phyloP scores from a whole-genome alignment of 2,888 invertebrate genomes.

The Chrysotoxum bicinctum region DNA sequence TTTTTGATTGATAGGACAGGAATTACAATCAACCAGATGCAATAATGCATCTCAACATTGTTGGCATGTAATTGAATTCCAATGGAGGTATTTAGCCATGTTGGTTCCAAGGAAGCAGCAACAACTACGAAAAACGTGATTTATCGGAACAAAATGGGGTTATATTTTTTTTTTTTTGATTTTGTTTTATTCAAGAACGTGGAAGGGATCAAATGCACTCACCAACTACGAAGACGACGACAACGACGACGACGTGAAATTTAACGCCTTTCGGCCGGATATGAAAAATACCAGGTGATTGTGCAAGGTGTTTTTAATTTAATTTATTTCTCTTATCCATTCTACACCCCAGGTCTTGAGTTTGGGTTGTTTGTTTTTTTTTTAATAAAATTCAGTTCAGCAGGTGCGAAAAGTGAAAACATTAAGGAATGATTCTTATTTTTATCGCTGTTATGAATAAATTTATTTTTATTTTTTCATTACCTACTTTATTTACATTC shows the following conservation, averaged over 20 bases:
- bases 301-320: constrained; percentile 54
- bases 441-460: constrained; percentile 27
- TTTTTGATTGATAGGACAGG: constrained; percentile 65
- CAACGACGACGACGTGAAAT: constrained; percentile 46
- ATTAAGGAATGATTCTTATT: constrained; percentile 12
- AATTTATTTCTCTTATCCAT: constrained; percentile 5
- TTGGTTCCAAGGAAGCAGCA: neutral
- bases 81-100: constrained; percentile 27
- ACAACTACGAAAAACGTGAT: constrained; percentile 39
- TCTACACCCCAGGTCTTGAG: constrained; percentile 14
- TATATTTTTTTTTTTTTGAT: neutral
- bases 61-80: constrained; percentile 44
- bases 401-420: constrained; percentile 66
- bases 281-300: constrained; percentile 66
- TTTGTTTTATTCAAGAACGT: constrained; percentile 23
- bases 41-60: constrained; percentile 14
- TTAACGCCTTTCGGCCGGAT: constrained; percentile 64
- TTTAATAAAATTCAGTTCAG: constrained; percentile 44
- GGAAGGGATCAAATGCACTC: constrained; percentile 46
- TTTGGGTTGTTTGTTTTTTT: neutral
- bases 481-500: constrained; percentile 9
- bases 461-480: neutral
- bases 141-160: constrained; percentile 32
- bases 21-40: constrained; percentile 30
- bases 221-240: neutral